A percentile compares a stretch with the other conserved stretches of the same genome.
phyloP scores from a whole-genome alignment of 2,113 vertebrate species.

The Cacatua alba region DNA sequence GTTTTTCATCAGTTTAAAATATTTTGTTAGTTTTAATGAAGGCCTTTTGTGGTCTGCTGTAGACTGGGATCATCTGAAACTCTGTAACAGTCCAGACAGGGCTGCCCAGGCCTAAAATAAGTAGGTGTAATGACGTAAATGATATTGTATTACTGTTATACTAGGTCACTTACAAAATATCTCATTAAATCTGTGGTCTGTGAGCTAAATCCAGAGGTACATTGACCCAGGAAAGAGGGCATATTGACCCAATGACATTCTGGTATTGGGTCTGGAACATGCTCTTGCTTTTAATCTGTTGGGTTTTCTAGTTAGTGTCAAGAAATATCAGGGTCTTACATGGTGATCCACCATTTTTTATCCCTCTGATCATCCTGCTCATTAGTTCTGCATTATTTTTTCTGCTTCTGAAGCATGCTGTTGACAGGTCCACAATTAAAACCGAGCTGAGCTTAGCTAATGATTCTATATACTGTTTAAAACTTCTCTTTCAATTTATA shows the following conservation, averaged over 20 bases:
- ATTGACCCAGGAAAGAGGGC: background rate
- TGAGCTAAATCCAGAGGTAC: slow-evolving; percentile 1
- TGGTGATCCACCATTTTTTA: background rate
- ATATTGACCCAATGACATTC: background rate
- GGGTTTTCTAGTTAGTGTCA: background rate
- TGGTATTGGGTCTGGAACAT: background rate
- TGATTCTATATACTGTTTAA: background rate
- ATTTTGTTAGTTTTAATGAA: background rate
- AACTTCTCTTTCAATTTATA: background rate
- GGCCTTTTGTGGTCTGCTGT: background rate
- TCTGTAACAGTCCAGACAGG: background rate
- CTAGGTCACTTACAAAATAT: background rate
- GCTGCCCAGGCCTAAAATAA: background rate
- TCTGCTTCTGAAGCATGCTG: background rate
- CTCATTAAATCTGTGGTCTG: background rate
- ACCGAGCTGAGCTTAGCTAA: background rate
- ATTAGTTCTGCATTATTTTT: background rate
- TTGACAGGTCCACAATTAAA: background rate
- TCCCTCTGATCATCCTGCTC: background rate
- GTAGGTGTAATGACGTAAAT: background rate
- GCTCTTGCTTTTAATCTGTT: background rate
- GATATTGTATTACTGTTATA: background rate
- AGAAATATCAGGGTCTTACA: background rate
- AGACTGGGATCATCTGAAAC: background rate
- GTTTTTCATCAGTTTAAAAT: background rate